A percentile compares a stretch with the other conserved stretches of the same genome.
phyloP scores from a whole-genome alignment of 2,113 vertebrate genomes.

The human (Homo sapiens) region GRCh38 chr4:64311501-64312000 shows the following conservation, averaged over 20 bases:
- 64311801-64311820: not conserved
- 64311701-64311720: not conserved
- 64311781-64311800: not conserved
- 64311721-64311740: not conserved
- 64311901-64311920: not conserved
- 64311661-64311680: not conserved
- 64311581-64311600: not conserved
- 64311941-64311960: not conserved
- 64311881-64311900: not conserved
- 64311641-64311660: rapidly evolving
- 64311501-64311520: not conserved
- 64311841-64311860: not conserved
- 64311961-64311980: not conserved
- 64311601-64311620: not conserved
- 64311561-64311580: not conserved
- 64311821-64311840: not conserved
- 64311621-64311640: not conserved
- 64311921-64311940: not conserved
- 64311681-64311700: not conserved
- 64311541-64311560: not conserved
- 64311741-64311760: not conserved
- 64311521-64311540: not conserved
- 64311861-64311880: not conserved
- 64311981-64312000: not conserved
- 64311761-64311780: not conserved